Percentiles rank a stretch among this genome's conserved stretches.
Conservation (phyloP, 2,888 invertebrate genomes). For the Lissocephala sabroskyi region DNA sequence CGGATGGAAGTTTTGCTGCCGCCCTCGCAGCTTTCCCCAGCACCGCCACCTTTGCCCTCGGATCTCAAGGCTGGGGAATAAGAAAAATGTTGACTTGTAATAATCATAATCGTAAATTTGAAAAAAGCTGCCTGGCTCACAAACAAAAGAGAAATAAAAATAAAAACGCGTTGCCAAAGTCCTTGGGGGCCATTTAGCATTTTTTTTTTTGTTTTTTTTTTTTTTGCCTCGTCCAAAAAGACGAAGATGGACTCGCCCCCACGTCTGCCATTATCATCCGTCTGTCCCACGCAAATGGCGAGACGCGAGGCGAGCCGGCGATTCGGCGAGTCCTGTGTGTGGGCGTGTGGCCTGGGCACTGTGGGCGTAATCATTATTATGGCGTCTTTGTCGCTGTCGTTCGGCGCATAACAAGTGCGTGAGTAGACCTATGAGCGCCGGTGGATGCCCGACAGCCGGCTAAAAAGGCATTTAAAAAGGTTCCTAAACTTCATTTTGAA, state of each 20-base stretch:
- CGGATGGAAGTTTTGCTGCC: slow-evolving; percentile 41
- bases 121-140: slow-evolving; percentile 28
- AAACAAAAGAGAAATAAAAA: neutral
- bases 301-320: neutral
- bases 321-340: slow-evolving; percentile 24
- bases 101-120: slow-evolving; percentile 66
- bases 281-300: no score
- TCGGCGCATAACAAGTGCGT: slow-evolving; percentile 30
- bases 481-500: slow-evolving; percentile 64
- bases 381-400: slow-evolving; percentile 16
- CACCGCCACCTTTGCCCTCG: neutral
- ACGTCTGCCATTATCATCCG: neutral
- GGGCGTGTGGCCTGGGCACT: slow-evolving; percentile 48
- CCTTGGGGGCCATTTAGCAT: slow-evolving; percentile 62
- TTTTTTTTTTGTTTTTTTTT: no score
- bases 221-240: no score
- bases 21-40: slow-evolving; percentile 33
- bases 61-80: no score
- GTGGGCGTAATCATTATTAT: slow-evolving; percentile 43
- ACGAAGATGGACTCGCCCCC: no score
- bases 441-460: slow-evolving; percentile 12
- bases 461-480: slow-evolving; percentile 53
- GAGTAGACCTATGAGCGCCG: neutral
- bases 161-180: slow-evolving; percentile 19
- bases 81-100: slow-evolving; percentile 59